phyloP scores from a whole-genome alignment of 2,113 vertebrate genomes.

The Trogon melanurus region DNA sequence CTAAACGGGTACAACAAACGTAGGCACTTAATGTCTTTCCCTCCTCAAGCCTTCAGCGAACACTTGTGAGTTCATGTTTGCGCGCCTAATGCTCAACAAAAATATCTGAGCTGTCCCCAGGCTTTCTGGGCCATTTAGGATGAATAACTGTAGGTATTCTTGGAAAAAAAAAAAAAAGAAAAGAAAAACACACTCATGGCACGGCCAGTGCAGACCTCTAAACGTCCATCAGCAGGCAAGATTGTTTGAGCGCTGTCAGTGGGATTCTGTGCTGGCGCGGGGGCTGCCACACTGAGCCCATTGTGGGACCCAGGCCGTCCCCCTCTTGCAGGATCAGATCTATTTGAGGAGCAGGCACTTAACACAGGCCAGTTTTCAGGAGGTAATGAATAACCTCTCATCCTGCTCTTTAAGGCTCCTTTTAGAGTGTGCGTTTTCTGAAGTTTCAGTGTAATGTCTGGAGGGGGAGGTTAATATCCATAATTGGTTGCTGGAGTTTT shows the following conservation, averaged over 20 bases:
- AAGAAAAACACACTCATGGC: too few species aligned
- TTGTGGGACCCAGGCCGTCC: conserved; percentile 31
- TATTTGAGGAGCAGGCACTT: conserved; percentile 36
- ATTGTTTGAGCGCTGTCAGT: conserved; percentile 44
- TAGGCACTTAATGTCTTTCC: background rate
- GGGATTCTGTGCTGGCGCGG: conserved; percentile 33
- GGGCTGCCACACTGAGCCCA: conserved; percentile 46
- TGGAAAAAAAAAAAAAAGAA: background rate
- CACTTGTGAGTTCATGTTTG: background rate
- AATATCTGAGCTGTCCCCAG: conserved; percentile 55
- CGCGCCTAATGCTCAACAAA: background rate
- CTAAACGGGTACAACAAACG: background rate
- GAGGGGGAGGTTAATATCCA: background rate
- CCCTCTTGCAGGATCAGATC: conserved; percentile 31
- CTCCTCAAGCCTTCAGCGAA: background rate
- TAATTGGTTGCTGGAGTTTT: conserved; percentile 34
- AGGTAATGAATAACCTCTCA: conserved; percentile 62
- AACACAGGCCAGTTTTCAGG: conserved; percentile 22
- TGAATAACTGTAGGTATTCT: conserved; percentile 33
- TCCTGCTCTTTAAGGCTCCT: conserved; percentile 29
- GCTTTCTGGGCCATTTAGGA: conserved; percentile 69
- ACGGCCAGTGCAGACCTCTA: conserved; percentile 24
- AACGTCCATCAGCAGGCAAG: background rate
- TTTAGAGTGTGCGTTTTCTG: conserved; percentile 36
- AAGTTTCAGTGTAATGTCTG: conserved; percentile 38